Base-by-base conservation (phyloP, 2,888 invertebrate genomes). In the Cephus spinipes region DNA sequence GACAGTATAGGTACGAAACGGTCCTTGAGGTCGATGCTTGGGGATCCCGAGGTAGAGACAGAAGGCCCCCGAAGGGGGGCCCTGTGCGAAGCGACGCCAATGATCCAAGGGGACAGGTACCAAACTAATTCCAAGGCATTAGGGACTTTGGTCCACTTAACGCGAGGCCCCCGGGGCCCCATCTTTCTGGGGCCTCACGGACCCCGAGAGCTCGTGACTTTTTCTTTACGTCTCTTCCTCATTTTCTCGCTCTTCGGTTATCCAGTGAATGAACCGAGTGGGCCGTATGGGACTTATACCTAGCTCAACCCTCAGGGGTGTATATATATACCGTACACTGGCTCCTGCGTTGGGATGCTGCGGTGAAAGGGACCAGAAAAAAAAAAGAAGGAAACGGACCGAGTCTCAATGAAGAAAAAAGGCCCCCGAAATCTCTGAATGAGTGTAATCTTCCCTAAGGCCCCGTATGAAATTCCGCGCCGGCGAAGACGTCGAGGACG, bases 361-460 rank as follows among this genome's bases (percentile, higher is more conserved):
- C 40, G 74, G 33, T 68, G 55, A 78, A 33, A 78, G 68, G 33
- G n/a, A 69, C 12, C 80, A 82, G 78, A 79, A 76, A 79, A 80
- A 79, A 78, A 78, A 35, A 35, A 73, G 40, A 77, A 33, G 12
- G 75, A 33, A 30, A 11, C 15, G 55, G 11, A 73, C 35, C n/a
- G 35, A 76, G 73, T 55, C 55, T 55, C 55, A 55, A 79, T n/a
- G 36, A 74, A 73, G 73, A 73, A 74, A 80, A 80, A 81, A 76
- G 77, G 68, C 76, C 76, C 75, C 83, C 84, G 82, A 86, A 87
- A 88, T 87, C 82, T 86, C 85, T 89, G 90, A 90, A 90, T 89
- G 89, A 88, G 89, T 89, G 89, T 90, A 90, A 90, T 90, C 87
- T 89, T 85, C 79, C 71, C 71, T 71, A 23, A 55, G 55, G 55